Conservation (phyloP, 1,140 invertebrate genomes). For the Protaetia brevitarsis region DNA sequence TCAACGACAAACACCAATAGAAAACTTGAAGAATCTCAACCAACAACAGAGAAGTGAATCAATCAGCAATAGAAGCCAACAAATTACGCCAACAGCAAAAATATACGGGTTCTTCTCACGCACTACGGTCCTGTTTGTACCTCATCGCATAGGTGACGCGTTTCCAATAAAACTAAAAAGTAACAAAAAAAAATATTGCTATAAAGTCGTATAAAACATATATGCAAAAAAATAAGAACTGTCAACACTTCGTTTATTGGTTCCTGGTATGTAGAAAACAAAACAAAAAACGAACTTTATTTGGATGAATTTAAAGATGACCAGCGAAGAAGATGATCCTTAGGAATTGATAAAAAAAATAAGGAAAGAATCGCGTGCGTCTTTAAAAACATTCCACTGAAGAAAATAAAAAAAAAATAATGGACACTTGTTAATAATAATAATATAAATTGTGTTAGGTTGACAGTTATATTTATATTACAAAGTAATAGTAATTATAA, state of each 20-base stretch:
- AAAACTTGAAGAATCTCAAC: too few relatives aligned
- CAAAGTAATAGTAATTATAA: constrained; percentile 26
- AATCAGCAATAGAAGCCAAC: too few relatives aligned
- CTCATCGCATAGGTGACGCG: constrained; percentile 46
- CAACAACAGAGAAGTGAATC: too few relatives aligned
- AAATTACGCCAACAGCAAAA: neutral
- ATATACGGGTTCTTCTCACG: constrained; percentile 1
- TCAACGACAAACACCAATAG: too few relatives aligned
- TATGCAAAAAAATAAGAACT: constrained; percentile 33
- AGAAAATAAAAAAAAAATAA: constrained; percentile 11
- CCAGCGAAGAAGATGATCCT: neutral
- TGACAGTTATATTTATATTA: constrained; percentile 38
- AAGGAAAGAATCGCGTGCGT: neutral
- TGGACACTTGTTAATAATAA: constrained; percentile 38
- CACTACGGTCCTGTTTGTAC: neutral
- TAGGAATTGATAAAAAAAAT: neutral
- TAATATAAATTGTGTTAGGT: constrained; percentile 42
- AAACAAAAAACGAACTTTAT: constrained; percentile 16
- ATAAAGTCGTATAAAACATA: constrained; percentile 9
- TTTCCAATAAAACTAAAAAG: constrained; percentile 24
- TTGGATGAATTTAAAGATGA: constrained; percentile 14
- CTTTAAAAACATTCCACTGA: constrained; percentile 13
- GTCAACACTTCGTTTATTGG: constrained; percentile 39
- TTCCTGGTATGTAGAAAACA: constrained; percentile 7
- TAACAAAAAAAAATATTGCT: constrained; percentile 29